These are phyloP conservation scores for Cyclura pinguis DNA, from an alignment of 2,797 vertebrate genomes.

Conservation along the genomic window DNA sequence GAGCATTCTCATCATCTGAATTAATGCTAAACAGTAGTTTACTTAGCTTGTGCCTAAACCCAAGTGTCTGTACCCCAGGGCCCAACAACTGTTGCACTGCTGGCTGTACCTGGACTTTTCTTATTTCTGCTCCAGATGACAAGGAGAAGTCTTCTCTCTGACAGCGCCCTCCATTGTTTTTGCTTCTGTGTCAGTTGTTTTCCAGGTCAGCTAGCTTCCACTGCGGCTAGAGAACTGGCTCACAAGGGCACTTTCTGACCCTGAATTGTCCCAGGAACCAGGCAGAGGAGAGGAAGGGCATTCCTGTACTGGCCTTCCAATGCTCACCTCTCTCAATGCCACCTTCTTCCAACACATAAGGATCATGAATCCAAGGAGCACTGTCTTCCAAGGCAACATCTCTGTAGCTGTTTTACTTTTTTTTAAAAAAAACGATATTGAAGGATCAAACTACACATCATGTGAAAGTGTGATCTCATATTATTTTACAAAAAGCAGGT, in stretches of 20 bases:
- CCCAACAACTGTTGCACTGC: background rate
- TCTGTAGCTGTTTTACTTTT: background rate
- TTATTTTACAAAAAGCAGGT: background rate
- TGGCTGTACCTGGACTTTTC: background rate
- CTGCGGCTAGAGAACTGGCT: background rate
- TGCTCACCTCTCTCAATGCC: background rate
- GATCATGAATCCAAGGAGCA: too few relatives aligned
- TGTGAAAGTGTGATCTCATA: background rate
- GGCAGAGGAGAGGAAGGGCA: background rate
- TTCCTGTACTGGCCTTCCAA: background rate
- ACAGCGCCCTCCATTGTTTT: background rate
- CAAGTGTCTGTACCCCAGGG: background rate
- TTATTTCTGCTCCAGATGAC: background rate
- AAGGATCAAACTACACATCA: background rate
- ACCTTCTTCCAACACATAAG: background rate
- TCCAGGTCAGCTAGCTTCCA: background rate
- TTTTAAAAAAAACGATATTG: background rate
- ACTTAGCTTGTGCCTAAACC: background rate
- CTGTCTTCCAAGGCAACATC: background rate
- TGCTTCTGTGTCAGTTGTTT: background rate
- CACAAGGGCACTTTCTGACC: background rate
- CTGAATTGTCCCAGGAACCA: background rate
- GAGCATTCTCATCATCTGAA: background rate
- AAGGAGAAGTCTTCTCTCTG: background rate
- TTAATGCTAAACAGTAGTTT: background rate